Base-by-base conservation (phyloP, 2,797 vertebrate genomes). In the Cirrhinus molitorella region DNA sequence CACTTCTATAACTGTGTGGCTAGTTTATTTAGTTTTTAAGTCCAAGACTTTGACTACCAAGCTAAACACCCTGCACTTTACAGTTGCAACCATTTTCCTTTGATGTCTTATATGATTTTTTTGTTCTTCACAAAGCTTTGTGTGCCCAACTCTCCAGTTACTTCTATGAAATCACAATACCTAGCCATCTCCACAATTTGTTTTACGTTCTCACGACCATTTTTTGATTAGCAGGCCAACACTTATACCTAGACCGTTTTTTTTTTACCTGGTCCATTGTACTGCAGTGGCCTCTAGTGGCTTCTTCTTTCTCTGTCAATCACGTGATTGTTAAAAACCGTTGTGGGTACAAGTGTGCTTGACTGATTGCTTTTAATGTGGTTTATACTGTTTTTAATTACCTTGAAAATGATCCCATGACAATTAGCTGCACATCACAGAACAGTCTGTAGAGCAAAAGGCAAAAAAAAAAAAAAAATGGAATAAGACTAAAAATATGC, bases 271-370 rank as follows among this genome's bases (percentile, higher is more conserved):
- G 19, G 72, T 34, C 17, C 0, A 2, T 37, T 81, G 43, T 49
- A 49, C 19, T 23, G 14, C 43, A 81, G 40, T 49, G 55, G 14
- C 67, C 67, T 51, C 68, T 72, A 13, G 14, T 63, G 79, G 43
- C 21, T 5, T 72, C 13, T 73, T 40, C 21, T n/a, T 45, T 76
- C 6, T 55, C 19, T 68, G 2, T 13, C 47, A 45, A n/a, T 6
- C 4, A 40, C 10, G 17, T 34, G 10, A n/a, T 49, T 34, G 3
- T 71, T 25, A 12, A 49, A 71, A 28, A 40, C 7, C 14, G 14
- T 25, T 70, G 13, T 47, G 3, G 16, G 14, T 17, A 34, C 1
- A 6, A 34, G 7, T n/a, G 47, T 21, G n/a, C 14, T 31, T 45
- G 57, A 25, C 34, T 19, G n/a, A 19, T 7, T 21, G 5, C 49